Evolutionary conservation across 2,113 vertebrate species (phyloP), one percentile per base, ranked within the genome.

Genomic region (Pholis gunnellus): DNA sequence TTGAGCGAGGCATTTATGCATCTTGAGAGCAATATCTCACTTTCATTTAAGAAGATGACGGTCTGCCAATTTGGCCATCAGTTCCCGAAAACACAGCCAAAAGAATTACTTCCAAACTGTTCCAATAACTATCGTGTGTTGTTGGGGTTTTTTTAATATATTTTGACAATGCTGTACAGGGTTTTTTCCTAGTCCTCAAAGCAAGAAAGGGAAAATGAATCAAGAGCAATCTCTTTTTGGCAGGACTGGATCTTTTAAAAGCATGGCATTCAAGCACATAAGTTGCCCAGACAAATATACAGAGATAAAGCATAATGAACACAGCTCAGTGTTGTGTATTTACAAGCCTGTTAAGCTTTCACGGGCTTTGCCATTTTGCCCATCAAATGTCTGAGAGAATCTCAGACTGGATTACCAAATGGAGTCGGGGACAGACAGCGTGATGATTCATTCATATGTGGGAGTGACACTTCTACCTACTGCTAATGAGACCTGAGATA

Each of bases 1-100:
- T 75, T 85, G 46, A 88, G 56, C 0, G 5, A 71, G 63, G 31
- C 72, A 63, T 76, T 87, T 78, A 75, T n/a, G 44, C 29, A 63
- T 60, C 81, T 80, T 57, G 59, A 75, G 69, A 85, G 74, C 57
- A 75, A 61, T 70, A 69, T 70, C 50, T 72, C 60, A 52, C 13
- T 52, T 29, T 57, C 40, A 75, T 83, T 81, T 64, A 72, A 36
- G 52, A 57, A 75, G 42, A 84, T 72, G n/a, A 70, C 60, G 61
- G 31, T 63, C 63, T 86, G 85, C 76, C 86, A 82, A 75, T 81
- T 87, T 81, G 68, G 57, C 56, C 59, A 81, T 84, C 78, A 78
- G 22, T 56, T 79, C 44, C 64, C 46, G 79, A 78, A 48, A 66
- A n/a, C 57, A 54, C 36, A 46, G 80, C 83, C 86, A 78, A 65